A percentile compares a stretch with the other conserved stretches of the same genome.
Evolutionary conservation across 2,797 vertebrate genomes (phyloP).

Genomic region (Emydoidea blandingii): DNA sequence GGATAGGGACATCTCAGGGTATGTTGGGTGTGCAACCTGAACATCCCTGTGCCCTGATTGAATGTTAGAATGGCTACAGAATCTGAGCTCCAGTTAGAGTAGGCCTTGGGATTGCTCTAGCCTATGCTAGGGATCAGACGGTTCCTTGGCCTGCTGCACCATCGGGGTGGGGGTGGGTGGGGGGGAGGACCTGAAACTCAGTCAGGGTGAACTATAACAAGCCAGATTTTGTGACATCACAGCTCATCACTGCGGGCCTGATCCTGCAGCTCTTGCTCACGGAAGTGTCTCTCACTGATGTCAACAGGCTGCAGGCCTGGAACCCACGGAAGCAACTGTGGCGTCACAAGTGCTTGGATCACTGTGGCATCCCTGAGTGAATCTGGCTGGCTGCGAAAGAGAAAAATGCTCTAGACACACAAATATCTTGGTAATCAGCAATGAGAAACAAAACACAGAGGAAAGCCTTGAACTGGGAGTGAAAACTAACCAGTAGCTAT

Average conservation of each 20-base stretch:
- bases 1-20: neutral
- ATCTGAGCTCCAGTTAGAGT: neutral
- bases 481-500: neutral
- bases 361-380: neutral
- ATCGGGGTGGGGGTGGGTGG: neutral
- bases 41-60: neutral
- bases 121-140: neutral
- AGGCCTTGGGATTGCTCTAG: neutral
- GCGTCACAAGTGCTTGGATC: neutral
- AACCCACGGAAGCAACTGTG: neutral
- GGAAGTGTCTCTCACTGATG: fast-evolving
- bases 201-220: neutral
- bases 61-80: neutral
- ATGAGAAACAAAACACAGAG: neutral
- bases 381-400: neutral
- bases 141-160: neutral
- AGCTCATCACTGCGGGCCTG: neutral
- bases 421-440: neutral
- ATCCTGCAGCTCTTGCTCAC: fast-evolving
- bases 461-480: neutral
- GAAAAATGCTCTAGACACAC: neutral
- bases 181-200: neutral
- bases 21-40: no score
- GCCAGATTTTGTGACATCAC: neutral
- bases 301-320: neutral